phyloP scores from a whole-genome alignment of 2,797 vertebrate genomes.

The Bovichtus variegatus region DNA sequence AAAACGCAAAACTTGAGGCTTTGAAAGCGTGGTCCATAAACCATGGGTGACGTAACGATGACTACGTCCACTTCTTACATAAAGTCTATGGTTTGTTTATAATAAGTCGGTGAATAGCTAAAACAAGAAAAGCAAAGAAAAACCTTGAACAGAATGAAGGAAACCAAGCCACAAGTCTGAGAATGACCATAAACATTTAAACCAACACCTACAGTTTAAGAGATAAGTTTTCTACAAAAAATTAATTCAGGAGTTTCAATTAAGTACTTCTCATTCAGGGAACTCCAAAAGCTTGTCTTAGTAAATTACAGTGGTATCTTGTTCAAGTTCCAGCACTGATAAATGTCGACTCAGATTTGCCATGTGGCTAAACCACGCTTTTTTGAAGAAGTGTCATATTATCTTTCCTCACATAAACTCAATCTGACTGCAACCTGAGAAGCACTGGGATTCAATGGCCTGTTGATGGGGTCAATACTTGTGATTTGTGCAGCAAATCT shows the following conservation, averaged over 20 bases:
- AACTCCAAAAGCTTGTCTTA: slow-evolving; percentile 2
- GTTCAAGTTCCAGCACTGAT: slow-evolving; percentile 19
- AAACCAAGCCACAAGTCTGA: not conserved
- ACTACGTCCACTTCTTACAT: no score
- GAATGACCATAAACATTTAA: not conserved
- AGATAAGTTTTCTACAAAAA: not conserved
- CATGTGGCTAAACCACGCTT: slow-evolving; percentile 20
- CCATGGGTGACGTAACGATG: no score
- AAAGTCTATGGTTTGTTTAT: no score
- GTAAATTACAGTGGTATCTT: not conserved
- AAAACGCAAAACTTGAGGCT: no score
- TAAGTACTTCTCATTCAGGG: not conserved
- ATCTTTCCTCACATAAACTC: slow-evolving; percentile 49
- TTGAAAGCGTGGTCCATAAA: no score
- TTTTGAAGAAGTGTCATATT: slow-evolving; percentile 49
- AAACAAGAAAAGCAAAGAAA: no score
- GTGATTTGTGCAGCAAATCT: slow-evolving; percentile 55
- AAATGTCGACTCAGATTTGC: slow-evolving; percentile 30
- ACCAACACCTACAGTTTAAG: not conserved
- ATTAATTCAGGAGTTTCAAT: not conserved
- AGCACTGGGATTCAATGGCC: slow-evolving; percentile 31
- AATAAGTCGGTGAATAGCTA: no score
- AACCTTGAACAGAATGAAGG: no score
- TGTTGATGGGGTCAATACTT: slow-evolving; percentile 61
- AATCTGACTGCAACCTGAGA: slow-evolving; percentile 59